Conservation (phyloP, 2,888 invertebrate genomes). For the Mimas tiliae region DNA sequence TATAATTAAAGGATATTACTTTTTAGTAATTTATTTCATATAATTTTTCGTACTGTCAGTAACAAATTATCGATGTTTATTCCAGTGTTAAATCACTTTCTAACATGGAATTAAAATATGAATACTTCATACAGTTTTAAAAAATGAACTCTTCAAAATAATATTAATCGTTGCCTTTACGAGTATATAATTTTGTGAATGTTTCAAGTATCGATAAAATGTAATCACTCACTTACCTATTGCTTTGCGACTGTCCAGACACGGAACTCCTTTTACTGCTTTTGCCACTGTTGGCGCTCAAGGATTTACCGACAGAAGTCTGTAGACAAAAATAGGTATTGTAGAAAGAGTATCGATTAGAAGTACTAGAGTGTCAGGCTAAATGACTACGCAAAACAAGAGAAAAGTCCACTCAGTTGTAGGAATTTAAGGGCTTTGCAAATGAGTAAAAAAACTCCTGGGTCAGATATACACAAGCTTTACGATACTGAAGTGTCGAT, state of each 20-base stretch:
- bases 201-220: constrained; percentile 4
- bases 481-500: too few relatives aligned
- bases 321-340: constrained; percentile 40
- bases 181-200: not conserved
- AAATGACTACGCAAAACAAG: too few relatives aligned
- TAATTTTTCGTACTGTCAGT: not conserved
- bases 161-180: not conserved
- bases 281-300: constrained; percentile 76
- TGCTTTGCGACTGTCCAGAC: constrained; percentile 76
- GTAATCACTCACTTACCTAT: constrained; percentile 69
- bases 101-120: not conserved
- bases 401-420: too few relatives aligned
- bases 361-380: too few relatives aligned
- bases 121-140: not conserved
- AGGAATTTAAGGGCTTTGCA: too few relatives aligned
- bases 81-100: too few relatives aligned
- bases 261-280: constrained; percentile 79
- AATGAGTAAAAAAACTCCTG: too few relatives aligned
- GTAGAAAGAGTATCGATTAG: too few relatives aligned
- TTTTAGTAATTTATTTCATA: not conserved
- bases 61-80: too few relatives aligned
- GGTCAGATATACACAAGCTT: too few relatives aligned
- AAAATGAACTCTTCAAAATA: not conserved
- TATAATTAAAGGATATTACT: not conserved
- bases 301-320: constrained; percentile 79